A percentile compares a stretch with the other conserved stretches of the same genome.
Conservation (phyloP, 2,113 vertebrate genomes). For the Ondatra zibethicus region DNA sequence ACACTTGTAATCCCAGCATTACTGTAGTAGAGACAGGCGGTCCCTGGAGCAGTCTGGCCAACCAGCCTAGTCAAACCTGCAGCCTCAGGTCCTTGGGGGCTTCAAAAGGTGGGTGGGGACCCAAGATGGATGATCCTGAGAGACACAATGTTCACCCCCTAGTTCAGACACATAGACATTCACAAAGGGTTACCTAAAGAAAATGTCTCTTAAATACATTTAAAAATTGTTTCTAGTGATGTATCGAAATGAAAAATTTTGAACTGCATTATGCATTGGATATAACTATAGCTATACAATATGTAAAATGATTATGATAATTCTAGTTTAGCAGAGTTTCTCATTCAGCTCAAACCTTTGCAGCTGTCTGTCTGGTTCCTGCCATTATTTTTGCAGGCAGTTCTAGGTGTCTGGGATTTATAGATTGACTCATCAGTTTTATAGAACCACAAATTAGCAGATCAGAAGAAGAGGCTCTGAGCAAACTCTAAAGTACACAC, state of each 20-base stretch:
- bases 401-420: conserved; percentile 38
- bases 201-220: conserved; percentile 66
- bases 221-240: conserved; percentile 11
- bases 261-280: neutral
- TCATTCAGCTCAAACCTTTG: conserved; percentile 81
- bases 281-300: neutral
- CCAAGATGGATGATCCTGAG: neutral
- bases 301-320: conserved; percentile 40
- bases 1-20: neutral
- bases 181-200: conserved; percentile 53
- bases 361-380: conserved; percentile 78
- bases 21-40: neutral
- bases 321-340: conserved; percentile 58
- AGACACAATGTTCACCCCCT: neutral
- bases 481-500: neutral
- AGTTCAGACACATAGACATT: no score
- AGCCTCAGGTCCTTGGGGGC: neutral
- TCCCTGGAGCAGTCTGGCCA: neutral
- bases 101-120: neutral
- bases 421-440: conserved; percentile 40
- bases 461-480: conserved; percentile 46
- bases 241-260: conserved; percentile 52
- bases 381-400: conserved; percentile 26
- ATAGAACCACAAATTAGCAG: conserved; percentile 28
- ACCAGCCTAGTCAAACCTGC: neutral